Evolutionary conservation across 2,888 invertebrate genomes (phyloP).

Genomic region (Lapara coniferarum): DNA sequence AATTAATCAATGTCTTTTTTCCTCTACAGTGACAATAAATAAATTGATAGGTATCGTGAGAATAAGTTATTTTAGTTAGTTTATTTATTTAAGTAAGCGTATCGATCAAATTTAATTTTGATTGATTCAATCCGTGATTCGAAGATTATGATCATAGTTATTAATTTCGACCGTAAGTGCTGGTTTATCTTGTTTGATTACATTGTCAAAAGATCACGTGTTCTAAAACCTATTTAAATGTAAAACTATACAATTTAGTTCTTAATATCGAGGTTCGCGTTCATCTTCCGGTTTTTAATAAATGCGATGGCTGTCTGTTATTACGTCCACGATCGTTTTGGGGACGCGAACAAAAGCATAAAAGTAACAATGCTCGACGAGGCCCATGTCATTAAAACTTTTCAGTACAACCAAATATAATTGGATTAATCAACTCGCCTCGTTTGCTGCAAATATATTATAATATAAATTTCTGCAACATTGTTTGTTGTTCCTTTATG

Average conservation of each 20-base stretch:
- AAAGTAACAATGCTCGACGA: constrained; percentile 23
- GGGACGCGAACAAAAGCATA: constrained; percentile 11
- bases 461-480: neutral
- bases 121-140: no score
- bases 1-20: no score
- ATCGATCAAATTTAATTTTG: no score
- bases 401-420: constrained; percentile 26
- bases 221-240: neutral
- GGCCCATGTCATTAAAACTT: constrained; percentile 26
- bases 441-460: constrained; percentile 22
- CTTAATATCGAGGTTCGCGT: constrained; percentile 29
- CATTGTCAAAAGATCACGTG: neutral
- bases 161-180: neutral
- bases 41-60: no score
- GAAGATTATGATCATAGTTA: neutral
- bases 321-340: constrained; percentile 18
- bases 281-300: constrained; percentile 42
- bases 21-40: no score
- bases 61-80: no score
- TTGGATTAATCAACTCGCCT: constrained; percentile 24
- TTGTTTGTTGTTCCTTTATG: neutral
- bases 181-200: neutral
- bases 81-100: no score
- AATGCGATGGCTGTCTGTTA: constrained; percentile 20
- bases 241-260: constrained; percentile 36